Conservation (phyloP, 2,888 invertebrate genomes). For the Latrodectus elegans region DNA sequence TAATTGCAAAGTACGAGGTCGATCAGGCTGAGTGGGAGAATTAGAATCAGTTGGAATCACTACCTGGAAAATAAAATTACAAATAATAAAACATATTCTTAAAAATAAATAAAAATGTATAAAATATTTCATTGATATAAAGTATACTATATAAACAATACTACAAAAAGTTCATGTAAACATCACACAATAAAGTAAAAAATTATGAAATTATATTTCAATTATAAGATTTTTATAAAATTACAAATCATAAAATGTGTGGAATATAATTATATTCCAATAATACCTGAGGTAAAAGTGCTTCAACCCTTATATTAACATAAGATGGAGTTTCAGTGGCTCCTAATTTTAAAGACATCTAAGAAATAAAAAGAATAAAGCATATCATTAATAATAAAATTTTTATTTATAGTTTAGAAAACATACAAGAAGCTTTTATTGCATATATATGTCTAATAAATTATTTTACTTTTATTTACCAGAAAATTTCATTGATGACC, state of each 20-base stretch:
- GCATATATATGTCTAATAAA: too few relatives aligned
- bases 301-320: constrained; percentile 91
- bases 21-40: constrained; percentile 86
- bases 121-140: neutral
- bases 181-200: neutral
- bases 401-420: too few relatives aligned
- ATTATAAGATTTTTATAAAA: neutral
- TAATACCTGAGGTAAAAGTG: constrained; percentile 91
- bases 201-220: neutral
- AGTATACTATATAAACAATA: neutral
- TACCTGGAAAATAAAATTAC: constrained; percentile 78
- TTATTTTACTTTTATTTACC: too few relatives aligned
- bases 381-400: too few relatives aligned
- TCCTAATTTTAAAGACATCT: constrained; percentile 65
- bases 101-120: constrained; percentile 2
- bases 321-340: constrained; percentile 75
- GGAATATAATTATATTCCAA: too few relatives aligned
- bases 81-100: neutral
- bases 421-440: too few relatives aligned
- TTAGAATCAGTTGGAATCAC: constrained; percentile 86
- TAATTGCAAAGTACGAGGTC: constrained; percentile 89
- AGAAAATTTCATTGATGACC: too few relatives aligned
- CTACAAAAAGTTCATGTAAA: too few relatives aligned
- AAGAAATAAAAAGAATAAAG: neutral
- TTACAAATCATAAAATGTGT: neutral